Evolutionary conservation across 2,888 invertebrate species (phyloP).

Genomic region (Acleris emargana): DNA sequence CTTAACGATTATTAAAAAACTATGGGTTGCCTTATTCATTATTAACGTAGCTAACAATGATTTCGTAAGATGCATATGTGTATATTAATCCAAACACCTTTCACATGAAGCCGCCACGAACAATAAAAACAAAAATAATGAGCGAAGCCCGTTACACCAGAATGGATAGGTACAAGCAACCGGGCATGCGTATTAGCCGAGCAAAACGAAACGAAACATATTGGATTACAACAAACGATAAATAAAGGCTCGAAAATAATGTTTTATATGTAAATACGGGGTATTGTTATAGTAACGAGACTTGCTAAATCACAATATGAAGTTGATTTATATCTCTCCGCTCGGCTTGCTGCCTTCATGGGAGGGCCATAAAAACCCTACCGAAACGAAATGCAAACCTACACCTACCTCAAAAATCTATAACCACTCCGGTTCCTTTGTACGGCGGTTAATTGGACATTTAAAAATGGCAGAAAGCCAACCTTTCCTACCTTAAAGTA

Average conservation of each 20-base stretch:
- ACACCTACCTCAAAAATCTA: constrained; percentile 34
- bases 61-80: constrained; percentile 4
- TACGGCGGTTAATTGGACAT: constrained; percentile 55
- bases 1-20: constrained; percentile 32
- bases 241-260: constrained; percentile 74
- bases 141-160: constrained; percentile 50
- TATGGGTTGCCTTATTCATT: constrained; percentile 7
- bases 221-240: constrained; percentile 64
- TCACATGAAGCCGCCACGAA: constrained; percentile 19
- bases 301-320: constrained; percentile 85
- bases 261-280: constrained; percentile 84
- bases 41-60: not conserved
- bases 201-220: constrained; percentile 42
- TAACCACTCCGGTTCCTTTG: constrained; percentile 39
- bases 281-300: constrained; percentile 86
- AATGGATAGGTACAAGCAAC: constrained; percentile 63
- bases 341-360: constrained; percentile 75
- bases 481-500: constrained; percentile 49
- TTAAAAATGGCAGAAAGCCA: constrained; percentile 49
- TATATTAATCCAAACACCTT: constrained; percentile 11
- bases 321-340: constrained; percentile 83
- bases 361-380: constrained; percentile 75
- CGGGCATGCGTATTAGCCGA: constrained; percentile 53
- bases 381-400: constrained; percentile 50
- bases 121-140: constrained; percentile 35